Evolutionary conservation across 2,113 vertebrate species (phyloP), one percentile per base, ranked within the genome.

Genomic region (Leptosomus discolor): DNA sequence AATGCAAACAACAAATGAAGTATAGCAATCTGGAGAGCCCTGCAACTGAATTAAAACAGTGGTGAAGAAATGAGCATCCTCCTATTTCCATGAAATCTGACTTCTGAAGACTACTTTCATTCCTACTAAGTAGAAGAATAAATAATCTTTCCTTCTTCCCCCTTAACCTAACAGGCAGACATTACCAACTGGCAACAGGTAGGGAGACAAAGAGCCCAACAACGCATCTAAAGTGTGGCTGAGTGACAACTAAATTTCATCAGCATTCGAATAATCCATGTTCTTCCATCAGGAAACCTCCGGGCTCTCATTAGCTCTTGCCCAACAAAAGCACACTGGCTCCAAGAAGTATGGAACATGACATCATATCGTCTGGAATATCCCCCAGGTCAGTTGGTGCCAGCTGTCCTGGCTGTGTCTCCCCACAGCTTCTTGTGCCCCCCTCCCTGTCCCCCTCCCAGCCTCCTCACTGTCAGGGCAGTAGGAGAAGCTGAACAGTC

Each of bases 141-240:
- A 26, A 45, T 45, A 45, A 63, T 29, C 8, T 58, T 32, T 71
- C 30, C 23, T 75, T 54, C 56, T 34, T 58, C 41, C 22, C 39
- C 4, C 0, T 68, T 58, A 67, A 73, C 18, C 27, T 41, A 68
- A 63, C 41, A 84, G n/a, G 57, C 32, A 92, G 37, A 67, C 27
- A 53, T 54, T 36, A 54, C 16, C 75, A 92, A 54, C 10, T 39
- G n/a, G 36, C 36, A 69, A 70, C 6, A 63, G 15, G 26, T 2
- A 61, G 17, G 4, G 22, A 74, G 18, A 84, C 11, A 76, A 88
- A 85, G 91, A 74, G 21, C 36, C 30, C 65, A 32, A 22, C 24
- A 77, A 23, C 0, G 0, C 34, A 73, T 22, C 37, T 48, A 19
- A 53, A 43, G 67, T n/a, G 20, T 26, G 41, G 11, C 0, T 48